Conservation (phyloP, 2,113 vertebrate species). For the Thryonomys swinderianus region DNA sequence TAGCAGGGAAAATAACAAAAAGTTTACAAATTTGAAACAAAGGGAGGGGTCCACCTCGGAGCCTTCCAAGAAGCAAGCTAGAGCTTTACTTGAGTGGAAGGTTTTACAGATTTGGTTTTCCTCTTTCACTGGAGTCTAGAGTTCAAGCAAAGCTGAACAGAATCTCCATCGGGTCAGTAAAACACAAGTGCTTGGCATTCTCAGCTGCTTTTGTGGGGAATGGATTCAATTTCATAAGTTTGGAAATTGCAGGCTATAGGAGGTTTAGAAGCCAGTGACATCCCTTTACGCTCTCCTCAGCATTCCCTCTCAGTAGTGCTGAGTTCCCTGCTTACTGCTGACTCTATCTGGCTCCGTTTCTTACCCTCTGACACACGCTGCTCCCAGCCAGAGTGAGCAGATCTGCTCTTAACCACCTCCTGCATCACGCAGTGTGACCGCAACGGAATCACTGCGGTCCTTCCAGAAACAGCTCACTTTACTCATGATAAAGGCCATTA, state of each 20-base stretch:
- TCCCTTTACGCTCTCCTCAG: neutral
- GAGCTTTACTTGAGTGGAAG: too few relatives aligned
- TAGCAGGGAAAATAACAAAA: too few relatives aligned
- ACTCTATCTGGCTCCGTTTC: neutral
- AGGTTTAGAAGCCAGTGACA: neutral
- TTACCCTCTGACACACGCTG: neutral
- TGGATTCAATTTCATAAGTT: neutral
- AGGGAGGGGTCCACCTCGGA: too few relatives aligned
- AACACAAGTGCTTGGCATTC: neutral
- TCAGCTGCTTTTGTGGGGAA: neutral
- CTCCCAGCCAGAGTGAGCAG: neutral
- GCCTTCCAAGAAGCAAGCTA: too few relatives aligned
- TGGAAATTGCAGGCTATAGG: neutral
- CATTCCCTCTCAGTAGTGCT: neutral
- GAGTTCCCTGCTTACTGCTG: neutral
- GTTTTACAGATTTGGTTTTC: too few relatives aligned
- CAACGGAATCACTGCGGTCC: neutral
- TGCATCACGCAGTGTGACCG: neutral
- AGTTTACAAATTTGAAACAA: too few relatives aligned
- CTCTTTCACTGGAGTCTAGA: neutral
- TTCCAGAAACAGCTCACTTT: constrained; percentile 38
- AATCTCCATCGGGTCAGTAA: neutral
- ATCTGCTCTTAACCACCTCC: neutral
- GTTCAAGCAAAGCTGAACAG: neutral
- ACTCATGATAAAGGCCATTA: constrained; percentile 26